A percentile compares a stretch with the other conserved stretches of the same genome.
Conservation (phyloP, 1,140 invertebrate genomes). For the Paraescarpia echinospica region DNA sequence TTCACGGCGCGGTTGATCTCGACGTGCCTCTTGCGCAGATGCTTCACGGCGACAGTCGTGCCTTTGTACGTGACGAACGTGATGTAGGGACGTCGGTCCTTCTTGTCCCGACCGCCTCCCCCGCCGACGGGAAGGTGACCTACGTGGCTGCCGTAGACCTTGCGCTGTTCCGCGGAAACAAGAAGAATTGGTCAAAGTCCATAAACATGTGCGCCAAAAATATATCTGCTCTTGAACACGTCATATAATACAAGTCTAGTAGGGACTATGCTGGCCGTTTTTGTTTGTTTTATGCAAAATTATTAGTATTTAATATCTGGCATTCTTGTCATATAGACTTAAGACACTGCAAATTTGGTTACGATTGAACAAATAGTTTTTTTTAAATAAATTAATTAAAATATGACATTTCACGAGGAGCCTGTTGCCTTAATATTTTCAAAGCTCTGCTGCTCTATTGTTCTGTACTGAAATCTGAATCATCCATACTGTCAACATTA, state of each 20-base stretch:
- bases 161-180: background rate
- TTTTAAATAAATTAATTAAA: too few relatives aligned
- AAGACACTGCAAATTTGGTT: too few relatives aligned
- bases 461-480: background rate
- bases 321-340: too few relatives aligned
- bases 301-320: too few relatives aligned
- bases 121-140: background rate
- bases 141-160: background rate
- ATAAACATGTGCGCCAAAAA: background rate
- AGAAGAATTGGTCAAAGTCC: background rate
- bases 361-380: too few relatives aligned
- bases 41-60: conserved; percentile 28
- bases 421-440: too few relatives aligned
- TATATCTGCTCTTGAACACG: too few relatives aligned
- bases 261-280: background rate
- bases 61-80: conserved; percentile 28
- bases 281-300: background rate
- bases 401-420: too few relatives aligned
- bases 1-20: conserved; percentile 30
- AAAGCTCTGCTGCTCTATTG: background rate
- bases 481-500: background rate
- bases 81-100: background rate
- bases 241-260: too few relatives aligned
- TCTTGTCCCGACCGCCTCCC: background rate
- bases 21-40: conserved; percentile 22